A percentile compares a stretch with the other conserved stretches of the same genome.
phyloP scores from a whole-genome alignment of 1,140 invertebrate species.

The Sinella curviseta region DNA sequence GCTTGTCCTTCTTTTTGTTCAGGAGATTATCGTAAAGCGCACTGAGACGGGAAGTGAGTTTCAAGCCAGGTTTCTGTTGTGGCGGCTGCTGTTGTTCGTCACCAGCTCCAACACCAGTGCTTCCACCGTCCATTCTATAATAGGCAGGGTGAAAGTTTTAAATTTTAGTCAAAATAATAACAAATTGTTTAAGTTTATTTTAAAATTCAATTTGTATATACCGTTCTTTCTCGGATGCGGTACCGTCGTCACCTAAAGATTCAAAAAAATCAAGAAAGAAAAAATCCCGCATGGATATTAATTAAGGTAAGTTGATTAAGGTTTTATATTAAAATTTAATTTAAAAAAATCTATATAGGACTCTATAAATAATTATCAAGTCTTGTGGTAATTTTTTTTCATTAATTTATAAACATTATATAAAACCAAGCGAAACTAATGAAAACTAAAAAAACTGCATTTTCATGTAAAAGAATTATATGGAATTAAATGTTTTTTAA shows the following conservation, averaged over 20 bases:
- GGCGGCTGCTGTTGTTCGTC: constrained; percentile 31
- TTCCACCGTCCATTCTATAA: constrained; percentile 44
- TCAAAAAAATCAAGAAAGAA: constrained; percentile 31
- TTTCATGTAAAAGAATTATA: no score
- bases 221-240: constrained; percentile 49
- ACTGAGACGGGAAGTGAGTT: constrained; percentile 42
- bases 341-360: background rate
- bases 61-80: constrained; percentile 21
- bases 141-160: background rate
- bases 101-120: constrained; percentile 31
- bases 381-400: no score
- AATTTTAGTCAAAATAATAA: background rate
- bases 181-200: no score
- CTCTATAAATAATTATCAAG: no score
- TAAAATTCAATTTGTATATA: no score
- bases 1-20: constrained; percentile 47
- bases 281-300: background rate
- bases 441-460: no score
- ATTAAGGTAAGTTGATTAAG: constrained; percentile 5
- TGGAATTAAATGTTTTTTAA: no score
- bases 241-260: constrained; percentile 48
- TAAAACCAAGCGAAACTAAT: no score
- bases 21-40: constrained; percentile 48
- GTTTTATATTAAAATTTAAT: background rate
- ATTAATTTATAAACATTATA: no score